phyloP scores from a whole-genome alignment of 2,888 invertebrate genomes.

The Asteroscopus sphinx region DNA sequence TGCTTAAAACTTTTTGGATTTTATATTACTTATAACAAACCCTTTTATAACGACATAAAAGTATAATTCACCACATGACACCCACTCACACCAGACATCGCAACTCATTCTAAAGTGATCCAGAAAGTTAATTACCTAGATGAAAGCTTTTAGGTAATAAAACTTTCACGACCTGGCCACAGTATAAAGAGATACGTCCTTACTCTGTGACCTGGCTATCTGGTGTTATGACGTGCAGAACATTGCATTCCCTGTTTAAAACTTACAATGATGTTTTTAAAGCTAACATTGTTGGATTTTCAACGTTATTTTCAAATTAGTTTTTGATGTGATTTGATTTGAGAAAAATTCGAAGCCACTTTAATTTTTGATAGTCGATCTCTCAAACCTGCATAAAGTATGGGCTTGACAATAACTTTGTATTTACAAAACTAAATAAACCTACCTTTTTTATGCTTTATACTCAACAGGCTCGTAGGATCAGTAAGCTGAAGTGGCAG shows the following conservation, averaged over 20 bases:
- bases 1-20: too few species aligned
- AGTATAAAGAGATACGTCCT: too few species aligned
- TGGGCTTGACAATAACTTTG: too few species aligned
- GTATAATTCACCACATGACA: not conserved
- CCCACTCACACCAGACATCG: not conserved
- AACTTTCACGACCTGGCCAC: slow-evolving; percentile 31
- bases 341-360: not conserved
- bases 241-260: slow-evolving; percentile 21
- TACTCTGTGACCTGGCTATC: slow-evolving; percentile 18
- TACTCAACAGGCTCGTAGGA: too few species aligned
- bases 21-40: too few species aligned
- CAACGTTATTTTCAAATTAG: not conserved
- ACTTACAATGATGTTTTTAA: slow-evolving; percentile 1
- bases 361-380: too few species aligned
- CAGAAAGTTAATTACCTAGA: slow-evolving; percentile 42
- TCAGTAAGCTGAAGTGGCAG: too few species aligned
- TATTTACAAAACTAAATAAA: too few species aligned
- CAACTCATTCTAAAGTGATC: not conserved
- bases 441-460: too few species aligned
- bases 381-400: too few species aligned
- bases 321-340: slow-evolving; percentile 1
- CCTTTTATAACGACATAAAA: not conserved
- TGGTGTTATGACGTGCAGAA: slow-evolving; percentile 10
- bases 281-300: slow-evolving; percentile 5
- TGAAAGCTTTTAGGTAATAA: slow-evolving; percentile 52